These are phyloP conservation scores for Acrocephalus kingi DNA, from an alignment of 2,113 vertebrate species.

Conservation along the genomic window DNA sequence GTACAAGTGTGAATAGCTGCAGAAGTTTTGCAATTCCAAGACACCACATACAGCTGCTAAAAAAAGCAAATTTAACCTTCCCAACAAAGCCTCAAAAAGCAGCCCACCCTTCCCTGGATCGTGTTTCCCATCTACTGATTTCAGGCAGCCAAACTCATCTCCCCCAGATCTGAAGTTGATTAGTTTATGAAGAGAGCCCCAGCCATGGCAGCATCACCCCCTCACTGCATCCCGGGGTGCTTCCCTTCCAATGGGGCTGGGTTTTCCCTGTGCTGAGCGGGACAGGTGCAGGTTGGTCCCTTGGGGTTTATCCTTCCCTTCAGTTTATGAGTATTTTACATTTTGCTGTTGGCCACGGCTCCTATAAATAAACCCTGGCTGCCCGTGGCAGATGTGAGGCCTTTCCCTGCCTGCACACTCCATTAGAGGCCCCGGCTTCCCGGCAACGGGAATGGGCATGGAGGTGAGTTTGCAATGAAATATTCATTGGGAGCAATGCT, in stretches of 20 bases:
- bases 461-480: conserved; percentile 6
- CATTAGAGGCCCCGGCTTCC: not conserved
- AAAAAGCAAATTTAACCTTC: conserved; percentile 42
- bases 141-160: not conserved
- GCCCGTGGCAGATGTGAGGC: conserved; percentile 27
- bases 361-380: conserved; percentile 33
- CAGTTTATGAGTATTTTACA: not conserved
- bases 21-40: conserved; percentile 57
- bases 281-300: not conserved
- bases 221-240: not conserved
- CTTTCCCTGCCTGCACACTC: not conserved
- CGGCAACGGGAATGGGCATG: not conserved
- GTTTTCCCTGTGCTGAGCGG: not conserved
- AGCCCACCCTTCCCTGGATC: not conserved
- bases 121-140: not conserved
- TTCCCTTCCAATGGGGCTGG: not conserved
- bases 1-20: conserved; percentile 45
- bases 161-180: not conserved
- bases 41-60: conserved; percentile 27
- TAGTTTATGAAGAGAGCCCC: not conserved
- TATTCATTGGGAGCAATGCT: not conserved
- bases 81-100: conserved; percentile 1
- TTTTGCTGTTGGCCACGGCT: not conserved
- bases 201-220: not conserved
- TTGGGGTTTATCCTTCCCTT: not conserved